Evolutionary conservation across 2,113 vertebrate species (phyloP).

Genomic region (Amia ocellicauda): DNA sequence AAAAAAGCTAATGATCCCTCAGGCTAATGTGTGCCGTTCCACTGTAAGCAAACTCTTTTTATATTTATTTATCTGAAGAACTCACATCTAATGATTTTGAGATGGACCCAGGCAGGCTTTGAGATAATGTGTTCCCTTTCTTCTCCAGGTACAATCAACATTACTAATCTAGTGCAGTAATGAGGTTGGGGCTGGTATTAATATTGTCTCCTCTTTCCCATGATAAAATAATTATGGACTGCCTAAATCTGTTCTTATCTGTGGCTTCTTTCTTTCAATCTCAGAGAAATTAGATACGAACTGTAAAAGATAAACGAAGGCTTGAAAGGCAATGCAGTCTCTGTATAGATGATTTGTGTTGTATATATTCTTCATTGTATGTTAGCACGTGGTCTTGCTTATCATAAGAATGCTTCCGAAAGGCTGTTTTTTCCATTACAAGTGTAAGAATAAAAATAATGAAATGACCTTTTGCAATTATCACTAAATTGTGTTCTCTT

Average conservation of each 20-base stretch:
- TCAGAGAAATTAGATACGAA: conserved; percentile 53
- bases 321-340: too few relatives aligned
- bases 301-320: too few relatives aligned
- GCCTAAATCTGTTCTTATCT: conserved; percentile 44
- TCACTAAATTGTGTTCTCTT: too few relatives aligned
- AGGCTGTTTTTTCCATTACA: too few relatives aligned
- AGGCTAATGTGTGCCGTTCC: conserved; percentile 14
- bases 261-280: conserved; percentile 58
- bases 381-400: too few relatives aligned
- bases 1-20: conserved; percentile 36
- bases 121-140: conserved; percentile 22
- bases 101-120: conserved; percentile 24
- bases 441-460: too few relatives aligned
- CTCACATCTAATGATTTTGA: conserved; percentile 11
- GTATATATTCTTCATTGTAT: too few relatives aligned
- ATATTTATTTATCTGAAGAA: conserved; percentile 31
- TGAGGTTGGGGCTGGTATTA: background rate
- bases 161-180: conserved; percentile 36
- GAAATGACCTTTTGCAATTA: too few relatives aligned
- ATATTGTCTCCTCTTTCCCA: background rate
- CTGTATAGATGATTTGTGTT: too few relatives aligned
- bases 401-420: too few relatives aligned
- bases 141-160: conserved; percentile 25
- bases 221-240: conserved; percentile 54
- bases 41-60: conserved; percentile 33